phyloP scores from a whole-genome alignment of 2,888 invertebrate species.

The Cephus nigrinus region DNA sequence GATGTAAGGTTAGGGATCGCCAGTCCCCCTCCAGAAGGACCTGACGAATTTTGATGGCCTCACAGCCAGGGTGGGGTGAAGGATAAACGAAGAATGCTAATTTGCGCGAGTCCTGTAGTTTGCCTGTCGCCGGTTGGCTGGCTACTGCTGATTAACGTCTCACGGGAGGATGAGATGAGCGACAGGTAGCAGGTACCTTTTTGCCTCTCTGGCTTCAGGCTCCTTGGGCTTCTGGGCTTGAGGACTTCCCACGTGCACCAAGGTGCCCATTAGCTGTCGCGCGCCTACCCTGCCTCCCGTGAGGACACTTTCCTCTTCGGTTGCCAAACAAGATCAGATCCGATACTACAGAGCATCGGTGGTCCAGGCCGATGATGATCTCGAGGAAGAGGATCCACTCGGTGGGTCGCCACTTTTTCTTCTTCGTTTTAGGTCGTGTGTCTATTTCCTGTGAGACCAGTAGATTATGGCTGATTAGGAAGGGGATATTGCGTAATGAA shows the following conservation, averaged over 20 bases:
- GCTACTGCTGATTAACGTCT: background rate
- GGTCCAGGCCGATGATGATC: background rate
- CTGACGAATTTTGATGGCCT: background rate
- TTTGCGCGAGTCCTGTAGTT: background rate
- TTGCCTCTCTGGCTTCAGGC: background rate
- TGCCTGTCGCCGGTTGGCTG: background rate
- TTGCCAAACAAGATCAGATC: background rate
- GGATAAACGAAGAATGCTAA: background rate
- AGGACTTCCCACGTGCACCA: background rate
- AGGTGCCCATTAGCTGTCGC: background rate
- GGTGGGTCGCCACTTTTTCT: background rate
- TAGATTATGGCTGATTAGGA: background rate
- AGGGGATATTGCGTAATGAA: background rate
- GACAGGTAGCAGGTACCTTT: too few relatives aligned
- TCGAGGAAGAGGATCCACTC: too few relatives aligned
- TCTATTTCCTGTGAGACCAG: background rate
- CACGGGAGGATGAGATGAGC: background rate
- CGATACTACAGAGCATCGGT: background rate
- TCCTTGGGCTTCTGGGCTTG: background rate
- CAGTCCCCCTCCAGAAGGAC: background rate
- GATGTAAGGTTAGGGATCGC: background rate
- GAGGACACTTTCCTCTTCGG: background rate
- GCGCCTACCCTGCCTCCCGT: background rate
- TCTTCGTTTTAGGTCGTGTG: too few relatives aligned
- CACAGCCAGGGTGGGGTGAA: background rate